These are phyloP conservation scores for Crocodylus rhombifer DNA, from an alignment of 2,797 vertebrate genomes.

Conservation along the genomic window DNA sequence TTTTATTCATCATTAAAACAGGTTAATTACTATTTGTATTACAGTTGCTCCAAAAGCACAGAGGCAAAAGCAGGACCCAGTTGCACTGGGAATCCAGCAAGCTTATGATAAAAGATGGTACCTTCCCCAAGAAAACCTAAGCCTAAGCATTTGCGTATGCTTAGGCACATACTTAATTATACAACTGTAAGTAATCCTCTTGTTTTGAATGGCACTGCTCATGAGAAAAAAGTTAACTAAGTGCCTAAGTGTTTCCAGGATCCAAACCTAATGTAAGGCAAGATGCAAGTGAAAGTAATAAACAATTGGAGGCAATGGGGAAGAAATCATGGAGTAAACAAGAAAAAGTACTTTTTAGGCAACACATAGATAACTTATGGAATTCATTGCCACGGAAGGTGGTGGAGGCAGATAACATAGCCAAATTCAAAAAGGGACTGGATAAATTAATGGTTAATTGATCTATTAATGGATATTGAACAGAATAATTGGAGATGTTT, in stretches of 20 bases:
- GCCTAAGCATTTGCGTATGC: background rate
- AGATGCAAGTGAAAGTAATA: constrained; percentile 4
- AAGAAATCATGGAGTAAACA: background rate
- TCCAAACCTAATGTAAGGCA: constrained; percentile 32
- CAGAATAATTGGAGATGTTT: too few relatives aligned
- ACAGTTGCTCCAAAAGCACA: background rate
- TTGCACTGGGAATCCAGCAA: background rate
- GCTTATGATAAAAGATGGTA: background rate
- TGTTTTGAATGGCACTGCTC: background rate
- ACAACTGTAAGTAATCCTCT: background rate
- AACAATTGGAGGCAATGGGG: constrained; percentile 11
- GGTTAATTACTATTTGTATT: background rate
- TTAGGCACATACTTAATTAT: constrained; percentile 23
- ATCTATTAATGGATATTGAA: too few relatives aligned
- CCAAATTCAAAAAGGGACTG: too few relatives aligned
- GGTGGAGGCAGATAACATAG: too few relatives aligned
- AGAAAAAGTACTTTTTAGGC: background rate
- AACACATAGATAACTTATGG: too few relatives aligned
- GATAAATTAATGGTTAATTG: too few relatives aligned
- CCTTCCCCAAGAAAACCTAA: background rate
- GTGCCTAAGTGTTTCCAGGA: constrained; percentile 4
- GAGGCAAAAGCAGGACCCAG: background rate
- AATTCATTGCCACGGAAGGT: too few relatives aligned
- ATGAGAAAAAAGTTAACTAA: background rate
- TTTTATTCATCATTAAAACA: background rate